phyloP scores from a whole-genome alignment of 2,797 vertebrate species.

The Notolepis coatsorum region DNA sequence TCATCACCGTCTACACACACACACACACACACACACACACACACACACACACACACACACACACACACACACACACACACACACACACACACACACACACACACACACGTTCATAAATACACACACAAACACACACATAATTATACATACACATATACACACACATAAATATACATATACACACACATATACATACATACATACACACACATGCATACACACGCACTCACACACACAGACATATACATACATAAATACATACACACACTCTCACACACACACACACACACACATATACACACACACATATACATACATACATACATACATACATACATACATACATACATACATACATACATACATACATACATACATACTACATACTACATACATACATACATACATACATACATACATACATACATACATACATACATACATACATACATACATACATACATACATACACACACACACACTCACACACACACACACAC shows the following conservation, averaged over 20 bases:
- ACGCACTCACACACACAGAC: constrained; percentile 4
- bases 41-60: neutral
- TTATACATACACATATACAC: neutral
- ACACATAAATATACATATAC: no score
- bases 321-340: neutral
- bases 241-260: neutral
- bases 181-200: no score
- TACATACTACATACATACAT: neutral
- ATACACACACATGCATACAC: constrained; percentile 5
- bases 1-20: constrained; percentile 92
- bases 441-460: neutral
- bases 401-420: neutral
- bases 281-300: neutral
- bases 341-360: neutral
- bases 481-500: neutral
- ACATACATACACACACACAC: neutral
- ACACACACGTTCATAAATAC: constrained; percentile 6
- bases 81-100: neutral
- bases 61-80: neutral
- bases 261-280: neutral
- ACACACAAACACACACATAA: constrained; percentile 1
- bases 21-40: constrained; percentile 2
- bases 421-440: constrained; percentile 1
- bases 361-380: constrained; percentile 4
- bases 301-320: neutral